Evolutionary conservation across 2,797 vertebrate genomes (phyloP), one percentile per base, ranked within the genome.

Genomic region (Dryobates pubescens): DNA sequence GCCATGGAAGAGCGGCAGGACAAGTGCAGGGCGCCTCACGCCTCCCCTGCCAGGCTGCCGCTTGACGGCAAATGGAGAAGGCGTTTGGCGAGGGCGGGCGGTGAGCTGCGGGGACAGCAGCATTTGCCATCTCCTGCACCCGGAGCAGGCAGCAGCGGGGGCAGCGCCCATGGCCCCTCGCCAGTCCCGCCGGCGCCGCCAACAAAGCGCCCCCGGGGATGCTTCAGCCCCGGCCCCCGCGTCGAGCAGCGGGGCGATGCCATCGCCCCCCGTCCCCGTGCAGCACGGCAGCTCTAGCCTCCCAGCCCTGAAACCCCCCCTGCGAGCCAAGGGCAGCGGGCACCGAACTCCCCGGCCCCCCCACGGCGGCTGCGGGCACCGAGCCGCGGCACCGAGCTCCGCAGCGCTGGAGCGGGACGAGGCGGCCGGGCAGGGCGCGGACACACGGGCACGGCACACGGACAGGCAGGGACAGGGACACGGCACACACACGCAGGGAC

Each of bases 191-290:
- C 85, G 53, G 72, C 91, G 75, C 94, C 90, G 41, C 89, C 67
- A 95, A 97, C 97, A 97, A 97, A 97, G 96, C 91, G 17, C 74
- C 45, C n/a, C 43, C 74, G 51, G 1, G 3, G 75, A 56, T 54
- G 82, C 67, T 76, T 77, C 8, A 0, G 7, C 12, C 18, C 57
- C 59, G 41, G 34, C 62, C 38, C 24, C 58, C 3, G 2, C 7
- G 45, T 85, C 23, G 74, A 73, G 84, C 71, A n/a, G 41, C 14
- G 43, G 47, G 63, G 38, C 53, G 11, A 30, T 70, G 68, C 22
- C 74, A 5, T 9, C 20, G 78, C 18, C 9, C 17, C 30, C 23
- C 17, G 58, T 56, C 91, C 83, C 88, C 88, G 76, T 73, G 88
- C 76, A 51, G 77, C 1, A 6, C 62, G 17, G 51, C 87, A 43